Evolutionary conservation across 2,888 invertebrate genomes (phyloP).

Genomic region (Chaetogeoica ovagalla): DNA sequence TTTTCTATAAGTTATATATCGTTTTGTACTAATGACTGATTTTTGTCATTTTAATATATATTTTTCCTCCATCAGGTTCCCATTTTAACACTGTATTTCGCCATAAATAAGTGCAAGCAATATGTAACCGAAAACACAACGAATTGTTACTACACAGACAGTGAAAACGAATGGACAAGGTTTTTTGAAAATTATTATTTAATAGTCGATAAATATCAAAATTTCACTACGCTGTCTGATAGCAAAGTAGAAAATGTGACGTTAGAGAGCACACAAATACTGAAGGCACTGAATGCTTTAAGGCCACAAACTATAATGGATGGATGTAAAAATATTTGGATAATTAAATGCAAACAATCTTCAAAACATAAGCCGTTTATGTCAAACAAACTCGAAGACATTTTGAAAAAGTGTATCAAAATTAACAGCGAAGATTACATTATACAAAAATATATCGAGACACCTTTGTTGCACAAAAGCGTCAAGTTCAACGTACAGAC

Average conservation of each 20-base stretch:
- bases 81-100: slow-evolving; percentile 11
- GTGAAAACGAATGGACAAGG: background rate
- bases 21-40: too few species aligned
- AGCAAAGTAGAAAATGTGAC: background rate
- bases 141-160: background rate
- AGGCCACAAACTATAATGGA: slow-evolving; percentile 21
- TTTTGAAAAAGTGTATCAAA: background rate
- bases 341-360: background rate
- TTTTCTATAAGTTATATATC: too few species aligned
- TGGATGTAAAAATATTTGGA: slow-evolving; percentile 18
- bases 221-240: background rate
- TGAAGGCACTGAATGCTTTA: background rate
- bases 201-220: background rate
- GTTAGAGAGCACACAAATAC: background rate
- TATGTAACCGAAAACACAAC: background rate
- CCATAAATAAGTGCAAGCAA: background rate
- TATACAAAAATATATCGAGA: slow-evolving; percentile 28
- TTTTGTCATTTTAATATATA: background rate
- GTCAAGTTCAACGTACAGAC: background rate
- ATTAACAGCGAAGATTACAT: background rate
- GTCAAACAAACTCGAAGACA: background rate
- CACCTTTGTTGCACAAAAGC: background rate
- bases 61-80: background rate
- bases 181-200: slow-evolving; percentile 25
- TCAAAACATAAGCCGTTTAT: background rate